phyloP scores from a whole-genome alignment of 1,140 invertebrate species.

The Drosophila chauvacae region DNA sequence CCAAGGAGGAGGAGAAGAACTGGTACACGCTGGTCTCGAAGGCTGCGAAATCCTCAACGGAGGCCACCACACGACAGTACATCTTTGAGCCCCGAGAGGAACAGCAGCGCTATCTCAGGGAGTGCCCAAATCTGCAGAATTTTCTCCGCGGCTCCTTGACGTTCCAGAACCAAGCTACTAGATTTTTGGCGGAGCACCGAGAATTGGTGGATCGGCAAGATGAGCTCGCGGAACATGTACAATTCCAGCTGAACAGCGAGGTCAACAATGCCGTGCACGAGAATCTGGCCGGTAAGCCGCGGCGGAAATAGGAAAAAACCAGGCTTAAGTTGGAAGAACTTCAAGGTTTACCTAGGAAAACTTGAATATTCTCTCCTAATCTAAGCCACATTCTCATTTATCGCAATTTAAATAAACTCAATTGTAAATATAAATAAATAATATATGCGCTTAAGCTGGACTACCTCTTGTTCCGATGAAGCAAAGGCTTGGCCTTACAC shows the following conservation, averaged over 20 bases:
- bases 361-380: background rate
- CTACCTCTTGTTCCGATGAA: background rate
- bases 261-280: background rate
- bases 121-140: slow-evolving; percentile 55
- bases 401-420: background rate
- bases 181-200: slow-evolving; percentile 33
- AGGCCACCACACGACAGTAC: background rate
- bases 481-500: background rate
- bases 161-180: slow-evolving; percentile 42
- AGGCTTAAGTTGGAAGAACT: background rate
- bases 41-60: background rate
- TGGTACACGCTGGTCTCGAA: slow-evolving; percentile 34
- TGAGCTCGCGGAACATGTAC: slow-evolving; percentile 21
- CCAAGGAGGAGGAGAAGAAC: slow-evolving; percentile 2
- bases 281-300: slow-evolving; percentile 8
- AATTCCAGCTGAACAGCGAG: background rate
- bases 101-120: slow-evolving; percentile 48
- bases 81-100: slow-evolving; percentile 31
- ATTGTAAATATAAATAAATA: background rate
- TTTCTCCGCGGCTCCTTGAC: slow-evolving; percentile 48
- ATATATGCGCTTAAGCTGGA: background rate
- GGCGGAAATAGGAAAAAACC: too few species aligned
- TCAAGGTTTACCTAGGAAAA: background rate
- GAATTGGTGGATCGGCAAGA: slow-evolving; percentile 34
- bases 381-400: background rate